Evolutionary conservation across 2,888 invertebrate genomes (phyloP), one percentile per base, ranked within the genome.

Genomic region (Dorcus hopei): DNA sequence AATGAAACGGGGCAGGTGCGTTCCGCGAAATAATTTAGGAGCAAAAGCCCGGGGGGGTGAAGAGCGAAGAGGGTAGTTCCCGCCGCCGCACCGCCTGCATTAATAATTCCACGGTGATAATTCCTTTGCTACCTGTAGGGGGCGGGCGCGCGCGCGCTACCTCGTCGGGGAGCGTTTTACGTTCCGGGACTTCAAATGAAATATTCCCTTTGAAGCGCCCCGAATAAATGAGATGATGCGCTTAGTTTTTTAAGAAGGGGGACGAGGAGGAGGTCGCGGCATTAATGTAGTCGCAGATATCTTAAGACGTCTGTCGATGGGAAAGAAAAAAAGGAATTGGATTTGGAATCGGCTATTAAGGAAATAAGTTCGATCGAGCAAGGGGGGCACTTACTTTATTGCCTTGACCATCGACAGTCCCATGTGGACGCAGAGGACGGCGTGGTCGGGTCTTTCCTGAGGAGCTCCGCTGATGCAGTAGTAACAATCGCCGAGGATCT

Each of bases 401-500:
- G 95, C 95, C 77, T 95, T 94, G 59, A 97, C 95, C 95, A 97
- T 95, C 33, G 95, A 93, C 52, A 97, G 82, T 45, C 96, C 96
- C 96, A 96, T 96, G 77, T 95, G 93, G 19, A 97, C 93, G 78
- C 92, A 93, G 42, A 96, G 87, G 23, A 94, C 91, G 49, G 95
- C 95, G 79, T 96, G 96, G 77, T 97, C 95, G 0, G 90, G 86
- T 54, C 93, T 82, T 77, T 95, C 94, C 59, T 90, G 86, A 0
- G 95, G 95, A 45, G 95, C 95, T 14, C 97, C 97, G 77, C 95
- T 94, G 74, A 97, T 94, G 80, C 96, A 96, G 82, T 99, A 99
- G 81, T 99, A 97, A 78, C 97, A 97, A 77, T 97, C 97, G 1
- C 97, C 96, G 53, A 97, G 84, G 76, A 97, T 96, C 84, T 97